A percentile compares a stretch with the other conserved stretches of the same genome.
These are phyloP conservation scores for Thunnus albacares DNA, from an alignment of 2,797 vertebrate species.

Conservation along the genomic window DNA sequence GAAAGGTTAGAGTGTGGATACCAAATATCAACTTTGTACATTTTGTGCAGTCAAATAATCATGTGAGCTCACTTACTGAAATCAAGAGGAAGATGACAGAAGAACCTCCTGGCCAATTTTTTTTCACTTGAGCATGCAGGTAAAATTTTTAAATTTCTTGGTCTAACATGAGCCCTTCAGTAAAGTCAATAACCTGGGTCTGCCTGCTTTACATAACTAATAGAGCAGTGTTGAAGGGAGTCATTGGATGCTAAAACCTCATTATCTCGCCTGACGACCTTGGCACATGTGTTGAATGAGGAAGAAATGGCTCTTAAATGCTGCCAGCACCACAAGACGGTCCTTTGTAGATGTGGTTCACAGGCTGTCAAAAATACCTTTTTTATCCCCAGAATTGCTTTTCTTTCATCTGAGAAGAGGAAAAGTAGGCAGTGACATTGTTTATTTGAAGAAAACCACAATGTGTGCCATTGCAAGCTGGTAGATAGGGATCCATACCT, in stretches of 20 bases:
- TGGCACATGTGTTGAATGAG: slow-evolving; percentile 78
- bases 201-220: slow-evolving; percentile 79
- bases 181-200: slow-evolving; percentile 72
- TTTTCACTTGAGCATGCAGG: slow-evolving; percentile 21
- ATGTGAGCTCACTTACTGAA: neutral
- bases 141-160: slow-evolving; percentile 70
- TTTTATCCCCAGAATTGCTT: slow-evolving; percentile 18
- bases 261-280: slow-evolving; percentile 81
- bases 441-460: slow-evolving; percentile 23
- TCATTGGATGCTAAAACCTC: slow-evolving; percentile 77
- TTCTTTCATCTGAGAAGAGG: slow-evolving; percentile 38
- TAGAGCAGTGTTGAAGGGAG: slow-evolving; percentile 72
- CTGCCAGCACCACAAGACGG: slow-evolving; percentile 38
- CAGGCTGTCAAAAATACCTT: slow-evolving; percentile 52
- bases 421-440: slow-evolving; percentile 17
- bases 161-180: slow-evolving; percentile 60
- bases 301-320: slow-evolving; percentile 69
- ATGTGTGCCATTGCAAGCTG: neutral
- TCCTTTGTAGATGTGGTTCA: slow-evolving; percentile 54
- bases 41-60: slow-evolving; percentile 4
- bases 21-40: neutral
- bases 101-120: slow-evolving; percentile 11
- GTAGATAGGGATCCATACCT: neutral
- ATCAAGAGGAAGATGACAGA: neutral
- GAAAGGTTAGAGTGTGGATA: slow-evolving; percentile 9